phyloP scores from a whole-genome alignment of 2,888 invertebrate species.

The Spilosoma lubricipeda region DNA sequence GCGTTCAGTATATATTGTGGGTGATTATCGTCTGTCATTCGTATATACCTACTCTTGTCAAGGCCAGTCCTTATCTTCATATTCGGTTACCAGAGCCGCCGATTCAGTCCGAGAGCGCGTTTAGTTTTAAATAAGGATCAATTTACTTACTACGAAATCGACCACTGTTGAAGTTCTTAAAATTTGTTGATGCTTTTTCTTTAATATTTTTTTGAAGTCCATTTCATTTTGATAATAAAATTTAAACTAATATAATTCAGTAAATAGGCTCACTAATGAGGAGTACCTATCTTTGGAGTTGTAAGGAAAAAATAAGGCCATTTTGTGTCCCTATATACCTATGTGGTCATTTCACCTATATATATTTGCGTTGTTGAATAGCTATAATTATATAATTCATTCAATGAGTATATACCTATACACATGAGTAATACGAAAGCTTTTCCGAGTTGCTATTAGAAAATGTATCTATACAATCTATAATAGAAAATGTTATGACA shows the following conservation, averaged over 20 bases:
- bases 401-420: too few relatives aligned
- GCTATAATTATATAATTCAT: too few relatives aligned
- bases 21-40: conserved; percentile 25
- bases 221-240: neutral
- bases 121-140: conserved; percentile 54
- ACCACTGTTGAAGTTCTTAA: conserved; percentile 25
- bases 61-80: conserved; percentile 74
- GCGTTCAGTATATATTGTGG: conserved; percentile 41
- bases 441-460: neutral
- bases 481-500: too few relatives aligned
- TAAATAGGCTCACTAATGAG: neutral
- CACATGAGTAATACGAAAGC: neutral
- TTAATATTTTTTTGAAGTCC: neutral
- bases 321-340: too few relatives aligned
- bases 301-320: too few relatives aligned
- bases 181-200: conserved; percentile 25
- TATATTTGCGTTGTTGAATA: neutral
- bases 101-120: conserved; percentile 65
- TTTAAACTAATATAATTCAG: neutral
- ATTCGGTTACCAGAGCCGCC: conserved; percentile 76
- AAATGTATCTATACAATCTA: neutral
- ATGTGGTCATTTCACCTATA: too few relatives aligned
- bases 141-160: conserved; percentile 58
- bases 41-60: conserved; percentile 56
- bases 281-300: neutral